Base-by-base conservation (phyloP, 2,888 invertebrate genomes). In the Oasisia sp. region DNA sequence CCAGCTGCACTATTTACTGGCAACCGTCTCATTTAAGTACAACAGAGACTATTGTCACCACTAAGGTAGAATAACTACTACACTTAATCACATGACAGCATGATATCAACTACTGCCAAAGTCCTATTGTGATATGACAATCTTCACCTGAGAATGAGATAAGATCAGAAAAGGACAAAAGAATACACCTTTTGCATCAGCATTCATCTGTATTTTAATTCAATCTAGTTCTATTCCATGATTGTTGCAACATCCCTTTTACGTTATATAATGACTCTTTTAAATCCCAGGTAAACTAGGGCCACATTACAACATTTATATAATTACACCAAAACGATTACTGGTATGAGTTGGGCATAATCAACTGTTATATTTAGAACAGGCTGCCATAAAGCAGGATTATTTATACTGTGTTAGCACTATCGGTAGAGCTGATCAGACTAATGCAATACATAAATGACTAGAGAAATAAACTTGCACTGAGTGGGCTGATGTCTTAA, bases 401-500 rank as follows among this genome's bases (percentile, higher is more conserved):
- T 74, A 74, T n/a, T n/a, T 19, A 74, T 74, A 38, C 2, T 38
- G 27, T 27, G 74, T 74, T 74, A 19, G 27, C 74, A 74, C 27
- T 74, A 74, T 74, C 19, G 3, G 27, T 74, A 27, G n/a, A 74
- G 27, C 7, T n/a, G 27, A 74, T 27, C 74, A 9, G 27, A 74
- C 74, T 74, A 74, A 74, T n/a, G 27, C 27, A 74, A 74, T n/a
- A 74, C 74, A 74, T 74, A 74, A 74, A 74, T 74, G 3, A 74
- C 74, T 74, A 19, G 74, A 74, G 27, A 27, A 27, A 74, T 4
- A 74, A 74, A 74, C 7, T 19, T 74, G 74, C 74, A 74, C n/a
- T n/a, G n/a, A 74, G 74, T 74, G 74, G n/a, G 74, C n/a, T 74
- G 74, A 74, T n/a, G n/a, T 74, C 74, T 74, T 74, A 74, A 74